Percentiles rank a stretch among this genome's conserved stretches.
phyloP scores from a whole-genome alignment of 2,888 invertebrate species.

The Axea sp. region DNA sequence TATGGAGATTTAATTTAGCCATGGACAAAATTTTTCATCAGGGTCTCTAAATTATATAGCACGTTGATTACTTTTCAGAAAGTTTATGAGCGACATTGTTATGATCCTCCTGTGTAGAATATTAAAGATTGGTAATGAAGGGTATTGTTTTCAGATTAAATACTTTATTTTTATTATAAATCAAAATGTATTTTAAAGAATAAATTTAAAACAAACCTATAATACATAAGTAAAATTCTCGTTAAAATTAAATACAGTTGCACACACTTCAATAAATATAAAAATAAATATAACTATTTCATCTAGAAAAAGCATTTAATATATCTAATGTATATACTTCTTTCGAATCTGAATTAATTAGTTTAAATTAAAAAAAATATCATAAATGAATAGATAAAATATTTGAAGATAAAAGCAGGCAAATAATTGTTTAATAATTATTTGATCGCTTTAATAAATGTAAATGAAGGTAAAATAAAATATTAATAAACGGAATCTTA shows the following conservation, averaged over 20 bases:
- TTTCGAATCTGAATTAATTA: conserved; percentile 42
- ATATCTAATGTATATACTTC: conserved; percentile 47
- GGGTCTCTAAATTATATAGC: conserved; percentile 17
- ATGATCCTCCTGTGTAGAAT: conserved; percentile 2
- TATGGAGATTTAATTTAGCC: too few species aligned
- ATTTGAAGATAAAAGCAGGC: conserved; percentile 21
- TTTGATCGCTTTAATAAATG: too few species aligned
- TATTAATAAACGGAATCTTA: conserved; percentile 35
- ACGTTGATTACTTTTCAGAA: conserved; percentile 38
- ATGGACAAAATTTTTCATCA: conserved; percentile 15
- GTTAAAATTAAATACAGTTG: conserved; percentile 9
- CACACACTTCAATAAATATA: conserved; percentile 7
- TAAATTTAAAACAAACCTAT: conserved; percentile 16
- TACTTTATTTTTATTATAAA: conserved; percentile 33
- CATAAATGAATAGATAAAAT: conserved; percentile 29
- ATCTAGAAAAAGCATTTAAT: conserved; percentile 18
- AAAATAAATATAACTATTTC: conserved; percentile 10
- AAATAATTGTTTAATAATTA: conserved; percentile 27
- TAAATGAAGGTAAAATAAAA: conserved; percentile 39
- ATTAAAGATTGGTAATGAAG: conserved; percentile 16
- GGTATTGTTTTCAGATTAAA: conserved; percentile 9
- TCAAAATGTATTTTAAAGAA: conserved; percentile 28
- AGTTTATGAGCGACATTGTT: conserved; percentile 27
- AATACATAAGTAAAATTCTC: conserved; percentile 10
- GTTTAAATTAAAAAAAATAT: conserved; percentile 18